Base-by-base conservation (phyloP, 2,888 invertebrate species). In the Drosophila kuntzei region DNA sequence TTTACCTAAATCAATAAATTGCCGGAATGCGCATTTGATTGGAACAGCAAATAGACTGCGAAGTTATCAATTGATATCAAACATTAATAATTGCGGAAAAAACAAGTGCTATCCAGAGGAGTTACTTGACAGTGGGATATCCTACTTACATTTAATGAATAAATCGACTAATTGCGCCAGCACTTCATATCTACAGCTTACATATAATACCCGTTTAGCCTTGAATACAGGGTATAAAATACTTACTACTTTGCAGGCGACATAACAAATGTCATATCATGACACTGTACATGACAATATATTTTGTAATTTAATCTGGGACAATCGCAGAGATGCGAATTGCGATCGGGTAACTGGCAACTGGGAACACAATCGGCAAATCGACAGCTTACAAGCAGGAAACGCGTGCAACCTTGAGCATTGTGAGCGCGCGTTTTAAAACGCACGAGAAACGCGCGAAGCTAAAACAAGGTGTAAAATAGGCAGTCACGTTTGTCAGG, bases 261-360 rank as follows among this genome's bases (percentile, higher is more conserved):
- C 27, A 50, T 37, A 60, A 58, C 43, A 44, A 57, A 62, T 51
- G 60, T 68, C 60, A 49, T 59, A 66, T 59, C 34, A 63, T 76
- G 83, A 71, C 84, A 84, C 41, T 51, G 36, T 57, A 89, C 87
- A 89, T 79, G 85, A 80, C 85, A 85, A 72, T 71, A 72, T 82
- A 78, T 79, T 72, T 70, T 87, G 89, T 87, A 87, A 87, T 78
- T 85, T 76, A 82, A 89, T 79, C 80, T 80, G 66, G 70, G 43
- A 64, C 79, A 75, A 58, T 58, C 49, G 34, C 25, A 44, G 46
- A 60, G 54, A 44, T 58, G 43, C 55, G 16, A 62, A 71, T 71
- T 44, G 49, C 72, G 60, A 65, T 57, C 69, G 44, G 57, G 51
- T 9, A 18, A 54, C 44, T 4, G 29, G 14, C 22, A 22, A 22